Base-by-base conservation (phyloP, 1,140 invertebrate species). In the Zaprionus capensis region DNA sequence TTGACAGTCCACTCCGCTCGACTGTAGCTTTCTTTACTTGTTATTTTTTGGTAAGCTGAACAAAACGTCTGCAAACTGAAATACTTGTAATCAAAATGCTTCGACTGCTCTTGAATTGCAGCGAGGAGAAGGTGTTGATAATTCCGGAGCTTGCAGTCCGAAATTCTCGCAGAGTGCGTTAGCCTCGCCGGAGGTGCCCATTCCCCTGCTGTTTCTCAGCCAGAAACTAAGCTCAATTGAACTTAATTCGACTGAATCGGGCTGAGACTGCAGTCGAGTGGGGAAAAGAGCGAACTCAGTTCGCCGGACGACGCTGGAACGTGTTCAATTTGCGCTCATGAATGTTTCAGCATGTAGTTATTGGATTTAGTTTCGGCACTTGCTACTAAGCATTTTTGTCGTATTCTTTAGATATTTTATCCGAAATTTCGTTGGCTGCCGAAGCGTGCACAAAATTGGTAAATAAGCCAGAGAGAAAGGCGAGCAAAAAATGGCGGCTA, bases 311-410 rank as follows among this genome's bases (percentile, higher is more conserved):
- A 70, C 67, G 70, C 71, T 69, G 59, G 49, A 80, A 90, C 85
- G 85, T 90, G 85, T 86, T 91, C 85, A 90, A 90, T 90, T 90
- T 90, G 82, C 72, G 82, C 86, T 90, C 85, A 90, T 90, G 82
- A 90, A 90, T 90, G 86, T 91, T 90, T 90, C 82, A 90, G 79
- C 79, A 81, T 81, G 73, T 81, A 84, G 84, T 88, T 90, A 88
- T 88, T 88, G 81, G 84, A 90, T 90, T 88, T 88, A 90, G 78
- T 90, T 90, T 88, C 71, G 71, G 84, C 81, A 84, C 78, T 90
- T 81, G 84, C 78, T 76, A 81, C 84, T 88, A 79, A 90, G 78
- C 84, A 88, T 73, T 77, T 79, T 75, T 74, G 80, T 75, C 76
- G 69, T 71, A 75, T 58, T 68, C 62, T 55, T 86, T 26, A 28